Evolutionary conservation across 2,888 invertebrate genomes (phyloP), one percentile per base, ranked within the genome.

Genomic region (Aleiodes testaceus): DNA sequence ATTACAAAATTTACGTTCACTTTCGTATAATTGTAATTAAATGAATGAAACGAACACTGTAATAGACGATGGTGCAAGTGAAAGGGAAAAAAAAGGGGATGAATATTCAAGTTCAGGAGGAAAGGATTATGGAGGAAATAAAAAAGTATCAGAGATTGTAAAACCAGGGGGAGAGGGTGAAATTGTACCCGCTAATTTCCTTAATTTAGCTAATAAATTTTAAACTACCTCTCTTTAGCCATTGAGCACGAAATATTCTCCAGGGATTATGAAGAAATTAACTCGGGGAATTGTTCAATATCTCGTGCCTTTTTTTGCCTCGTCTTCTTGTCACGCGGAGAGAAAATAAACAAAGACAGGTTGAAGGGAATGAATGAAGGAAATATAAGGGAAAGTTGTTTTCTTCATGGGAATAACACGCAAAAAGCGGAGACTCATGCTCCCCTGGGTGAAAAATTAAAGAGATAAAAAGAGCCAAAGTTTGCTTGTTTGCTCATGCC

Each of bases 201-300:
- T 79, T 84, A 84, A 84, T 84, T 84, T 81, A 80, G 77, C 77
- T 82, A 83, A 84, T 82, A 84, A 84, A 84, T 84, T 82, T 79
- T 78, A 69, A 65, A 66, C 70, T 53, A 65, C 68, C 66, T 66
- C 65, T 52, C 64, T 63, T 49, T 69, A 68, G 61, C 70, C 71
- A 69, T 66, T 69, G 66, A 70, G 72, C 73, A 76, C 77, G 73
- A 80, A 83, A 82, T 80, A 82, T 83, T 81, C 77, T 78, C 78
- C 71, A 74, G 67, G 81, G 81, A 84, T 83, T 83, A 82, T 80
- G 81, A 84, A 81, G 80, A 80, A 80, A 84, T 84, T 83, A 84
- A 82, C 81, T 80, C 78, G 72, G 77, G 77, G 74, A 72, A 73
- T 66, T 74, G 75, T 52, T 65, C 64, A 73, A 67, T 69, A 72